phyloP scores from a whole-genome alignment of 2,797 vertebrate genomes.

The Loris lydekkerianus region DNA sequence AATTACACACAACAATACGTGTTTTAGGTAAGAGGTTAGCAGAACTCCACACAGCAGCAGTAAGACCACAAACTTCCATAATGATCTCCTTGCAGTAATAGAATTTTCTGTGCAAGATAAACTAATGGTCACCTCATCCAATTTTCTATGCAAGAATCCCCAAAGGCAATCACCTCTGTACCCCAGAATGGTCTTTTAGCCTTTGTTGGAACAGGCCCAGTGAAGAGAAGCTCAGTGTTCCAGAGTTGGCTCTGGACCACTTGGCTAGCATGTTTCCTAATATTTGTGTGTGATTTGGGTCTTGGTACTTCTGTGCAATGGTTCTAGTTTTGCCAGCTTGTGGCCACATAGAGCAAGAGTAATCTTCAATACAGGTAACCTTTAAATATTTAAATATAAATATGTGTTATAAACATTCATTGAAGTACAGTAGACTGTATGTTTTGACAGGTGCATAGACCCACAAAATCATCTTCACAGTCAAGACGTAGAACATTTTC shows the following conservation, averaged over 20 bases:
- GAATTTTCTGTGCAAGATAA: neutral
- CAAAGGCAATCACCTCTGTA: neutral
- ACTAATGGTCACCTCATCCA: neutral
- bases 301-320: neutral
- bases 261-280: neutral
- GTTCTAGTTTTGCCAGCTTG: neutral
- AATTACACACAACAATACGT: neutral
- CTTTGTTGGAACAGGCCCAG: neutral
- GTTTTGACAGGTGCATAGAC: neutral
- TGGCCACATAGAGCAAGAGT: neutral
- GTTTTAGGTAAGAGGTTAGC: neutral
- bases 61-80: neutral
- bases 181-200: neutral
- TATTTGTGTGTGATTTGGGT: neutral
- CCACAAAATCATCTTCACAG: neutral
- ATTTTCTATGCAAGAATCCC: neutral
- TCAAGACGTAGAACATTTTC: slow-evolving; percentile 9
- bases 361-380: neutral
- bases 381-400: slow-evolving; percentile 17
- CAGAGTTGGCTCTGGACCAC: neutral
- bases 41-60: neutral
- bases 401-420: neutral
- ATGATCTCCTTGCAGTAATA: slow-evolving; percentile 12
- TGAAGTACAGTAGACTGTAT: neutral
- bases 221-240: neutral